These are phyloP conservation scores for Anthopleura sola DNA, from an alignment of 64 coral and sea anemone genomes.

Conservation along the genomic window DNA sequence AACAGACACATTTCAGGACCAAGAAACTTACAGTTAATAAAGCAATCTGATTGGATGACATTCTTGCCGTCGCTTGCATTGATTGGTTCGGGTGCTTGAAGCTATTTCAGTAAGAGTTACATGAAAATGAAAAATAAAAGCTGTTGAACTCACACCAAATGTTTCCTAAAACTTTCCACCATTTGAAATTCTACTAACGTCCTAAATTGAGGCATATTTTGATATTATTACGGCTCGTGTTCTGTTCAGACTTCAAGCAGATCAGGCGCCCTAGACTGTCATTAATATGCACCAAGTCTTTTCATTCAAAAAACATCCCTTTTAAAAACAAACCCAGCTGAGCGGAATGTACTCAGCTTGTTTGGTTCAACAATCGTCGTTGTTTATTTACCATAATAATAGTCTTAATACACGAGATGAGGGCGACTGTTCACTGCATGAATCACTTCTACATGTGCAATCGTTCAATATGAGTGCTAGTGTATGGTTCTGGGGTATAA, in stretches of 20 bases:
- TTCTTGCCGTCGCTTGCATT: background rate
- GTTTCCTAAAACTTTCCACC: no score
- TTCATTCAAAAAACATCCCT: background rate
- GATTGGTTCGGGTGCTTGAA: background rate
- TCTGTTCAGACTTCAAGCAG: no score
- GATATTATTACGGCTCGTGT: no score
- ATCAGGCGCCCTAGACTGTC: no score
- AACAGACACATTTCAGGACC: no score
- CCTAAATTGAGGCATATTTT: no score
- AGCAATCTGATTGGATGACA: background rate
- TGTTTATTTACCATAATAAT: background rate
- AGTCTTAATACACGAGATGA: background rate
- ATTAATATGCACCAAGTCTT: no score
- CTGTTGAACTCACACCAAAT: no score
- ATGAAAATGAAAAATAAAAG: no score
- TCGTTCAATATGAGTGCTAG: background rate
- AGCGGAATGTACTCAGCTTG: background rate
- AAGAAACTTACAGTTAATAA: no score
- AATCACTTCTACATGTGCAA: no score
- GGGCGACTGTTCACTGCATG: background rate
- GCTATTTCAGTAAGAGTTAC: background rate
- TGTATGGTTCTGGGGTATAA: background rate
- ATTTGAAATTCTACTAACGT: no score
- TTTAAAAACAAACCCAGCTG: background rate
- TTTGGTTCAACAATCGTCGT: background rate